Percentiles rank a stretch among this genome's conserved stretches.
phyloP scores from a whole-genome alignment of 2,888 invertebrate species.

The Drosophila imparisetae region DNA sequence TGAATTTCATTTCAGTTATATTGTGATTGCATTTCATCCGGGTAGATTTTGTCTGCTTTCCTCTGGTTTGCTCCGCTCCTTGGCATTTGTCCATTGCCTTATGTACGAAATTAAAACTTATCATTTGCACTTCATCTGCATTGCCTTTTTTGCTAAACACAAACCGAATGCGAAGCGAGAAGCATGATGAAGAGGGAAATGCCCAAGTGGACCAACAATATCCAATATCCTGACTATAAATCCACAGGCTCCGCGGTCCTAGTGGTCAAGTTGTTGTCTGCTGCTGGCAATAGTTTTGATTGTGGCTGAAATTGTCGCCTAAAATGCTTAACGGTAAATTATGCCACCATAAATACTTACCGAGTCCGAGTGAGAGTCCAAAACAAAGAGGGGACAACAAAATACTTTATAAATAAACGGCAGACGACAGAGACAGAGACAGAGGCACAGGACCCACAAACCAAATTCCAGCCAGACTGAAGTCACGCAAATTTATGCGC shows the following conservation, averaged over 20 bases:
- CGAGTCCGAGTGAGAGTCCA: slow-evolving; percentile 22
- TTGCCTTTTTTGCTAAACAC: slow-evolving; percentile 29
- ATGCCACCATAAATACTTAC: slow-evolving; percentile 73
- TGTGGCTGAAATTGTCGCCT: slow-evolving; percentile 72
- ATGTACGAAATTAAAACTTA: slow-evolving; percentile 69
- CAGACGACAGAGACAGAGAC: slow-evolving; percentile 24
- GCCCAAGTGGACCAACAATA: slow-evolving; percentile 40
- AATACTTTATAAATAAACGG: slow-evolving; percentile 70
- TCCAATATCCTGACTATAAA: slow-evolving; percentile 75
- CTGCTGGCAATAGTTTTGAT: slow-evolving; percentile 65
- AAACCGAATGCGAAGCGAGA: slow-evolving; percentile 14
- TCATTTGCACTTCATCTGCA: slow-evolving; percentile 71
- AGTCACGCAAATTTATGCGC: slow-evolving; percentile 66
- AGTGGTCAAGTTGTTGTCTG: slow-evolving; percentile 27
- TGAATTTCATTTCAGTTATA: slow-evolving; percentile 64
- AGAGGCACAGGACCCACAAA: slow-evolving; percentile 35
- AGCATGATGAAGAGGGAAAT: slow-evolving; percentile 1
- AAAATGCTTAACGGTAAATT: slow-evolving; percentile 76
- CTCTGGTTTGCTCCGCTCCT: background rate
- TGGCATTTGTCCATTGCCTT: slow-evolving; percentile 20
- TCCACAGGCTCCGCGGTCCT: slow-evolving; percentile 35
- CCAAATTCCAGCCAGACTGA: slow-evolving; percentile 30
- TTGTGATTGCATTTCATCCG: slow-evolving; percentile 68
- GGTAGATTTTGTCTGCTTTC: slow-evolving; percentile 17
- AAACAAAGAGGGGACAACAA: slow-evolving; percentile 45